Evolutionary conservation across 2,888 invertebrate species (phyloP).

Genomic region (Lepidochitona cinerea): DNA sequence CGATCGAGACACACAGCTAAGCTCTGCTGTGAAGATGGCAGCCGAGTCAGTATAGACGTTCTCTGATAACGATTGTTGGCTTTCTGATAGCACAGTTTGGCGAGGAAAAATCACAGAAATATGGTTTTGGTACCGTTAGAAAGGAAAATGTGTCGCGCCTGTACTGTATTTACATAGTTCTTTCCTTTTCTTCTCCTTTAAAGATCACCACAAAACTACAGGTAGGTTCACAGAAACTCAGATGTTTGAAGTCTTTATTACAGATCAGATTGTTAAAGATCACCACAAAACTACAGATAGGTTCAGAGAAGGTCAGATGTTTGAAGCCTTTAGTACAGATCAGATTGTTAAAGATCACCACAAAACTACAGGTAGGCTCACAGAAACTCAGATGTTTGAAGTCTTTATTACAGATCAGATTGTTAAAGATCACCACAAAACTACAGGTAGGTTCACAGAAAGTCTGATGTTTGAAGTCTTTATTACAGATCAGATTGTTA

Average conservation of each 20-base stretch:
- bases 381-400: conserved; percentile 88
- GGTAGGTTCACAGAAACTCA: conserved; percentile 91
- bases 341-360: conserved; percentile 50
- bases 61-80: too few species aligned
- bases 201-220: too few species aligned
- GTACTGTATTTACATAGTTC: too few species aligned
- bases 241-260: conserved; percentile 82
- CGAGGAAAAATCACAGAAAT: too few species aligned
- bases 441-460: conserved; percentile 6
- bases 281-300: conserved; percentile 31
- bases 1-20: too few species aligned
- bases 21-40: too few species aligned
- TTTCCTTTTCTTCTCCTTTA: too few species aligned
- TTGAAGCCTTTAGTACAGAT: conserved; percentile 76
- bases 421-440: conserved; percentile 46
- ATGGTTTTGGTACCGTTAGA: too few species aligned
- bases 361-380: conserved; percentile 76
- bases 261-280: conserved; percentile 53
- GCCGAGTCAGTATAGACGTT: too few species aligned
- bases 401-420: conserved; percentile 73
- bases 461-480: conserved; percentile 85
- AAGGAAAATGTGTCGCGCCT: too few species aligned
- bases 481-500: conserved; percentile 58
- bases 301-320: conserved; percentile 85
- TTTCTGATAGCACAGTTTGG: too few species aligned